phyloP scores from a whole-genome alignment of 2,888 invertebrate genomes.

The Drosophila atripex region DNA sequence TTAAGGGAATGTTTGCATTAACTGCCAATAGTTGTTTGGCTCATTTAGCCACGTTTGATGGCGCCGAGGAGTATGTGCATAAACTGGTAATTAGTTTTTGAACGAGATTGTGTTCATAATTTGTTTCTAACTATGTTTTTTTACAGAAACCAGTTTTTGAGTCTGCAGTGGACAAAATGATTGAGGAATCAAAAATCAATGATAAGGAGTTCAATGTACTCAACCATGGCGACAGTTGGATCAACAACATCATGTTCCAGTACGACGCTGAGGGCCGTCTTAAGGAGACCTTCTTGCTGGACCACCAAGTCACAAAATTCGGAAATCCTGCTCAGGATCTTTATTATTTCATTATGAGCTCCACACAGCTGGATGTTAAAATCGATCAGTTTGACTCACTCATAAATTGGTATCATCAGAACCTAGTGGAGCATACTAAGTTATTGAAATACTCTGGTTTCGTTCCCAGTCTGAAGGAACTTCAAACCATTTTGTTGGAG shows the following conservation, averaged over 20 bases:
- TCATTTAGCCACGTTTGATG: conserved; percentile 42
- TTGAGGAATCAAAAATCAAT: conserved; percentile 44
- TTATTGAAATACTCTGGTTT: conserved; percentile 67
- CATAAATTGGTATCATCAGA: conserved; percentile 77
- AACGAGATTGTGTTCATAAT: neutral
- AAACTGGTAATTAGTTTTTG: conserved; percentile 61
- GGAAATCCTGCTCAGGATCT: conserved; percentile 77
- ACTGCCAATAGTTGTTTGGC: conserved; percentile 27
- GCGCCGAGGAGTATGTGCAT: conserved; percentile 50
- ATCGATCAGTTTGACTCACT: conserved; percentile 80
- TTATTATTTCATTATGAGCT: conserved; percentile 75
- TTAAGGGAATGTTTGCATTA: conserved; percentile 13
- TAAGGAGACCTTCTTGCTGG: conserved; percentile 72
- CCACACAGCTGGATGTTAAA: conserved; percentile 75
- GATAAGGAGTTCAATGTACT: conserved; percentile 75
- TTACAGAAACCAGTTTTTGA: conserved; percentile 19
- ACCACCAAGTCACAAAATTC: conserved; percentile 72
- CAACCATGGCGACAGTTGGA: conserved; percentile 79
- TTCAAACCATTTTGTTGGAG: conserved; percentile 69
- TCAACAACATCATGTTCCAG: conserved; percentile 79
- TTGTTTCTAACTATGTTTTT: neutral
- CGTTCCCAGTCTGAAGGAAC: conserved; percentile 71
- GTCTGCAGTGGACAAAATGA: conserved; percentile 2
- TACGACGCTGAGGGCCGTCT: conserved; percentile 57
- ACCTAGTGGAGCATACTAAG: conserved; percentile 61